phyloP scores from a whole-genome alignment of 2,113 vertebrate species.

The Chrysochloris asiatica region DNA sequence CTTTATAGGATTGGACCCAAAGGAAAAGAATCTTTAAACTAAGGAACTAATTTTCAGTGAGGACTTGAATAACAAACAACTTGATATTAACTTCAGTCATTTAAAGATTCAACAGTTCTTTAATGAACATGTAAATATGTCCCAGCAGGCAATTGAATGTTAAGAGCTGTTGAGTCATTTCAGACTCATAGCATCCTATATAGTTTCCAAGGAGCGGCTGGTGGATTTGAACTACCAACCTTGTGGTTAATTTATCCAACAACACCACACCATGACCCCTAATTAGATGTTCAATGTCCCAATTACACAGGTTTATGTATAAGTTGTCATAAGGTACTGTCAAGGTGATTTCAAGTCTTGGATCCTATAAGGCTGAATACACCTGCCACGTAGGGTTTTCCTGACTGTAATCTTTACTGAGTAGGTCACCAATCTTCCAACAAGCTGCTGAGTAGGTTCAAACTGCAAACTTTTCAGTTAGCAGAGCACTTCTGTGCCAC shows the following conservation, averaged over 20 bases:
- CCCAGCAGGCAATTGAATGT: not conserved
- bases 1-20: constrained; percentile 12
- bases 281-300: too few relatives aligned
- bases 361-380: not conserved
- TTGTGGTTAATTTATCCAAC: too few relatives aligned
- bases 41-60: constrained; percentile 11
- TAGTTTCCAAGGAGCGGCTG: too few relatives aligned
- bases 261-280: too few relatives aligned
- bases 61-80: constrained; percentile 15
- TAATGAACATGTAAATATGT: not conserved
- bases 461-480: not conserved
- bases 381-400: not conserved
- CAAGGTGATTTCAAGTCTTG: not conserved
- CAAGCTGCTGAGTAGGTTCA: not conserved
- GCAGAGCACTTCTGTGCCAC: not conserved
- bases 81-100: not conserved
- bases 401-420: not conserved
- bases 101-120: not conserved
- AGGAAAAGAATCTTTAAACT: not conserved
- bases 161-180: too few relatives aligned
- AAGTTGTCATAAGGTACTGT: not conserved
- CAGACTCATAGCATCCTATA: too few relatives aligned
- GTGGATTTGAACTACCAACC: too few relatives aligned
- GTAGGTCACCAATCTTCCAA: not conserved
- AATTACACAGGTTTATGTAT: not conserved